phyloP scores from a whole-genome alignment of 53 echinoderm and acorn worm species.

The Arbacia lixula region DNA sequence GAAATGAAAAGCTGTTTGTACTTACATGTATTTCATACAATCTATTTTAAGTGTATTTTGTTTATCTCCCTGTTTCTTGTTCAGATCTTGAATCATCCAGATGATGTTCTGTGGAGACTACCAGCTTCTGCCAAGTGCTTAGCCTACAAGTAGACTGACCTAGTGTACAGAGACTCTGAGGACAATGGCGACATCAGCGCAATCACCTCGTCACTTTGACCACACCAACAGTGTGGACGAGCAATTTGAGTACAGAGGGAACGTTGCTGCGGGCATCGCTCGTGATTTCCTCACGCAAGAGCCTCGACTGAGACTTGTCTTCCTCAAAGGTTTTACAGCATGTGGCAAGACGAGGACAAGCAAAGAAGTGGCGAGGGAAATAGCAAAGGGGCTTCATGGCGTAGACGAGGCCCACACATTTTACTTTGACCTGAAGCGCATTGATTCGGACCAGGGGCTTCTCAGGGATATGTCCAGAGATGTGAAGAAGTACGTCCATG shows the following conservation, averaged over 20 bases:
- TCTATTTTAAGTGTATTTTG: too few species aligned
- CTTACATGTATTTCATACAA: too few species aligned
- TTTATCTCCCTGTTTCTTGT: too few species aligned
- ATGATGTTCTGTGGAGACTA: too few species aligned
- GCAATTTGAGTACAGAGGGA: neutral
- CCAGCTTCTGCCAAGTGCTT: too few species aligned
- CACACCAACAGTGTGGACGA: neutral
- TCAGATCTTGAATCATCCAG: too few species aligned
- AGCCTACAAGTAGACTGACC: too few species aligned
- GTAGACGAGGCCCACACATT: neutral
- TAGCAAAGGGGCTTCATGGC: neutral
- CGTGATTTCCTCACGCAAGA: too few species aligned
- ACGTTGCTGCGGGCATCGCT: too few species aligned
- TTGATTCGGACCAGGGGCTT: neutral
- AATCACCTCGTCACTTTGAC: neutral
- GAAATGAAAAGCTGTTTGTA: too few species aligned
- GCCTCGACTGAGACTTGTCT: neutral
- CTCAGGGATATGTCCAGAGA: neutral
- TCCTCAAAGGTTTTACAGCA: neutral
- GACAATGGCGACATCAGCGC: too few species aligned
- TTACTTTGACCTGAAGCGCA: slow-evolving; percentile 2
- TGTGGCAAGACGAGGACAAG: slow-evolving; percentile 22
- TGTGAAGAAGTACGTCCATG: neutral
- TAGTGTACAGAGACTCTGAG: too few species aligned
- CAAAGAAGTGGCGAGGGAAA: neutral